Evolutionary conservation across 2,113 vertebrate species (phyloP).

Genomic region (Microcebus jonahi): DNA sequence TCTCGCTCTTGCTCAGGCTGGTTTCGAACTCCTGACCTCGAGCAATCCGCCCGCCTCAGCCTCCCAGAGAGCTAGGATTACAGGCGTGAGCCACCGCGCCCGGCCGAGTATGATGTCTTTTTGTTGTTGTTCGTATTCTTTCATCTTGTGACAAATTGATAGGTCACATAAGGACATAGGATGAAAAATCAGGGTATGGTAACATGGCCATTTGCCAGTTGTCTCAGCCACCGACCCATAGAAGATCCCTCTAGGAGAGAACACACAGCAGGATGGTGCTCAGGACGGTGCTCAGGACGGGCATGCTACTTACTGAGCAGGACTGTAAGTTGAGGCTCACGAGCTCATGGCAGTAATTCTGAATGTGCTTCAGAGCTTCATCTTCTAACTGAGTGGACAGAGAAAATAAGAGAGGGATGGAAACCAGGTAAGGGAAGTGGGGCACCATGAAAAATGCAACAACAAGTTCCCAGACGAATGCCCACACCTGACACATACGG

Average conservation of each 20-base stretch:
- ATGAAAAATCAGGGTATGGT: not conserved
- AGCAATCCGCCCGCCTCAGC: too few species aligned
- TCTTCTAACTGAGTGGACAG: constrained; percentile 89
- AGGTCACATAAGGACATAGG: not conserved
- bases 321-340: constrained; percentile 95
- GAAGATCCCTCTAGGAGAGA: not conserved
- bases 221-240: fast-evolving
- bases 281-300: not conserved
- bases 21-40: too few species aligned
- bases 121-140: not conserved
- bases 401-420: constrained; percentile 50
- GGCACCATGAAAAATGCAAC: not conserved
- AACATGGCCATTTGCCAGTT: not conserved
- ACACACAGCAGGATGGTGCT: fast-evolving
- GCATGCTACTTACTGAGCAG: constrained; percentile 89
- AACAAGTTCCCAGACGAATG: not conserved
- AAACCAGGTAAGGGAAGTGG: not conserved
- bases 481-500: constrained; percentile 62
- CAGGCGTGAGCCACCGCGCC: too few species aligned
- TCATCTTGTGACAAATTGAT: not conserved
- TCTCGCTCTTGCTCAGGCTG: too few species aligned
- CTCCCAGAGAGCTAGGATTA: too few species aligned
- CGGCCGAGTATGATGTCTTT: not conserved
- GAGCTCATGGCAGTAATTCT: constrained; percentile 93
- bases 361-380: constrained; percentile 93